Evolutionary conservation across 1,140 invertebrate genomes (phyloP).

Genomic region (Bombyx mori): ASM3026992v2 NC_085119.1:7871001-7871500

Average conservation of each 20-base stretch:
- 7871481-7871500: too few relatives aligned
- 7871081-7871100: conserved; percentile 66
- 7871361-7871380: too few relatives aligned
- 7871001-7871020: conserved; percentile 20
- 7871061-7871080: conserved; percentile 65
- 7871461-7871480: too few relatives aligned
- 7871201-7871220: conserved; percentile 52
- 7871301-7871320: too few relatives aligned
- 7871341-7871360: too few relatives aligned
- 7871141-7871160: conserved; percentile 65
- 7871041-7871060: conserved; percentile 39
- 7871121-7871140: conserved; percentile 70
- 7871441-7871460: too few relatives aligned
- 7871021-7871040: not conserved
- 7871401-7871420: too few relatives aligned
- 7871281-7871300: too few relatives aligned
- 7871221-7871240: conserved; percentile 64
- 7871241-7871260: conserved; percentile 41
- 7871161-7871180: conserved; percentile 55
- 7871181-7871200: conserved; percentile 58
- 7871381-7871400: too few relatives aligned
- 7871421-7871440: too few relatives aligned
- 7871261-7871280: conserved; percentile 13
- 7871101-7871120: conserved; percentile 64
- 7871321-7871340: too few relatives aligned